Conservation (phyloP, 2,113 vertebrate species). For the Anser cygnoides region DNA sequence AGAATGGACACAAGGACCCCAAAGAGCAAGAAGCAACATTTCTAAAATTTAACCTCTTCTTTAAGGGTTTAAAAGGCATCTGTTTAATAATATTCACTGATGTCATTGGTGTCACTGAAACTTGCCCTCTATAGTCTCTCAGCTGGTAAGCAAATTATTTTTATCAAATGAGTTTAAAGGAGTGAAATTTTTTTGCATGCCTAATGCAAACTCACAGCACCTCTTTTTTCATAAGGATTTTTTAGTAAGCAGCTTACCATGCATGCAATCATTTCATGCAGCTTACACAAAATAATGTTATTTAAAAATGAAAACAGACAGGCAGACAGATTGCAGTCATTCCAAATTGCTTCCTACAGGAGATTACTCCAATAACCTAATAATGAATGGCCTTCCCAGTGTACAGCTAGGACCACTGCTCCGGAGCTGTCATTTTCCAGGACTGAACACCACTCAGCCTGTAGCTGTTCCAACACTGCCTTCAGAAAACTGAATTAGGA, state of each 20-base stretch:
- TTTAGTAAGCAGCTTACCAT: slow-evolving; percentile 28
- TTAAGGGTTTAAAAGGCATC: background rate
- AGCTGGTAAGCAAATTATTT: background rate
- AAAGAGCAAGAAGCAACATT: background rate
- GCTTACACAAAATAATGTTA: slow-evolving; percentile 23
- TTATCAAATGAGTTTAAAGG: background rate
- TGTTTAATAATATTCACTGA: background rate
- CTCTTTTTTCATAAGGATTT: background rate
- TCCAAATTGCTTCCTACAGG: slow-evolving; percentile 7
- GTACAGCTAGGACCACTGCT: background rate
- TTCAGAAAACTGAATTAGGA: background rate
- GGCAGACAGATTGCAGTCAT: slow-evolving; percentile 6
- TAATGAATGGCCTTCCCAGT: background rate
- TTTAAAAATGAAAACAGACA: slow-evolving; percentile 38
- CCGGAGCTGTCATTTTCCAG: background rate
- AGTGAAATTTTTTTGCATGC: background rate
- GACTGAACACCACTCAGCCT: background rate
- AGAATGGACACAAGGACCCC: background rate
- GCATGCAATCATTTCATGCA: background rate
- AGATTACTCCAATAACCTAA: background rate
- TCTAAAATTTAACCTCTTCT: background rate
- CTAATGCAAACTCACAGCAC: background rate
- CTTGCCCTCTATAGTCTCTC: accelerated
- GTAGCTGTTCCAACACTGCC: background rate
- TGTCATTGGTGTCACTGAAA: background rate